Evolutionary conservation across 2,797 vertebrate species (phyloP).

Genomic region (Oreonectes daqikongensis): DNA sequence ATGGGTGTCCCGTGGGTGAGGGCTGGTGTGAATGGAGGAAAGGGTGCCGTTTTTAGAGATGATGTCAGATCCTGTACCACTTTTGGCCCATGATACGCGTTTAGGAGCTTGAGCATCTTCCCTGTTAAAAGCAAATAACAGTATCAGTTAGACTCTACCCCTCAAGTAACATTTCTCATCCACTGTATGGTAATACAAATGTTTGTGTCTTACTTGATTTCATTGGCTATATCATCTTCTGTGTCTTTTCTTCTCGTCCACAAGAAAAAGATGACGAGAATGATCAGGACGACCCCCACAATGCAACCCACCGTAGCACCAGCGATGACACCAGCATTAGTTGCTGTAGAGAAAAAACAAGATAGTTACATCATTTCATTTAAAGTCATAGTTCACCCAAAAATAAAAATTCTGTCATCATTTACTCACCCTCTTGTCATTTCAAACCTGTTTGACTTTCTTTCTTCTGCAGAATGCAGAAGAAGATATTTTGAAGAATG

Average conservation of each 20-base stretch:
- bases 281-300: slow-evolving; percentile 74
- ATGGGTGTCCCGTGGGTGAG: slow-evolving; percentile 72
- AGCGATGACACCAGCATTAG: slow-evolving; percentile 79
- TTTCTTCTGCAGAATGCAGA: no score
- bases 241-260: slow-evolving; percentile 76
- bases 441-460: no score
- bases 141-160: slow-evolving; percentile 4
- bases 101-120: slow-evolving; percentile 93
- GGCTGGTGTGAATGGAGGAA: slow-evolving; percentile 86
- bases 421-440: no score
- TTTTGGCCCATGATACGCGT: slow-evolving; percentile 87
- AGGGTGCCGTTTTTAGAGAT: slow-evolving; percentile 93
- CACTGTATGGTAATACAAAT: not conserved
- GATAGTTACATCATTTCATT: not conserved
- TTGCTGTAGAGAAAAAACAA: slow-evolving; percentile 65
- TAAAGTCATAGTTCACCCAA: no score
- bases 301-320: slow-evolving; percentile 86
- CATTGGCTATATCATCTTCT: slow-evolving; percentile 89
- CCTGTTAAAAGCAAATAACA: slow-evolving; percentile 68
- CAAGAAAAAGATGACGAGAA: slow-evolving; percentile 75
- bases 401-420: no score
- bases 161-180: not conserved
- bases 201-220: slow-evolving; percentile 92
- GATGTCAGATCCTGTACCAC: slow-evolving; percentile 81
- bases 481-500: no score